Conservation (phyloP, 2,888 invertebrate species). For the Chironomus riparius region DNA sequence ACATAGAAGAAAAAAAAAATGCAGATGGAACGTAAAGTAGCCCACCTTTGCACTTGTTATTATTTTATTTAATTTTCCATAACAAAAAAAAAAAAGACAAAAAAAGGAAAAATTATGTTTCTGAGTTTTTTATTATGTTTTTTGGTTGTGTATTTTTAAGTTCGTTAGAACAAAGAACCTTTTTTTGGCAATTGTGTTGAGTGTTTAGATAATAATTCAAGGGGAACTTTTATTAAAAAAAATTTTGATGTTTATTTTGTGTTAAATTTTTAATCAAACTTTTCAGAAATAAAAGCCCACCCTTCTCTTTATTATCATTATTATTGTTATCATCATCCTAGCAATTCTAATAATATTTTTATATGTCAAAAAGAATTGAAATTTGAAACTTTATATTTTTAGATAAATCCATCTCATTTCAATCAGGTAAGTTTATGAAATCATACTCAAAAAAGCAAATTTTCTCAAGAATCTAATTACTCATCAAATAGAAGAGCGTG, state of each 20-base stretch:
- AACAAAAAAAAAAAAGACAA: conserved; percentile 1
- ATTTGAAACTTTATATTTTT: too few relatives aligned
- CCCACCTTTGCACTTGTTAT: neutral
- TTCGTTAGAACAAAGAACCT: neutral
- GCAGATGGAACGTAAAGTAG: neutral
- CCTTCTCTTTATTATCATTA: too few relatives aligned
- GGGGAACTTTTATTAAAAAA: neutral
- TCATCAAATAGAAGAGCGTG: too few relatives aligned
- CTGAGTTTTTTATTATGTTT: neutral
- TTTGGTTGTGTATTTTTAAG: neutral
- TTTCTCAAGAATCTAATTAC: too few relatives aligned
- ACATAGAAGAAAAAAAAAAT: neutral
- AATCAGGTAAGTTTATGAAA: too few relatives aligned
- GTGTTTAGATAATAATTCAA: neutral
- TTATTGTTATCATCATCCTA: too few relatives aligned
- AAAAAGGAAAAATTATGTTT: conserved; percentile 6
- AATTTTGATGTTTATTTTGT: neutral
- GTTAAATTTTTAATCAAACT: neutral
- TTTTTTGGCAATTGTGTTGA: neutral
- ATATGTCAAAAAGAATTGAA: too few relatives aligned
- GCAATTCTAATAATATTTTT: too few relatives aligned
- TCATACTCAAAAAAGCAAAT: too few relatives aligned
- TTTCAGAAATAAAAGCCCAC: neutral
- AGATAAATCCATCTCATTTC: too few relatives aligned
- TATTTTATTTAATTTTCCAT: conserved; percentile 17